phyloP scores from a whole-genome alignment of 2,113 vertebrate genomes.

The Oryzias celebensis region DNA sequence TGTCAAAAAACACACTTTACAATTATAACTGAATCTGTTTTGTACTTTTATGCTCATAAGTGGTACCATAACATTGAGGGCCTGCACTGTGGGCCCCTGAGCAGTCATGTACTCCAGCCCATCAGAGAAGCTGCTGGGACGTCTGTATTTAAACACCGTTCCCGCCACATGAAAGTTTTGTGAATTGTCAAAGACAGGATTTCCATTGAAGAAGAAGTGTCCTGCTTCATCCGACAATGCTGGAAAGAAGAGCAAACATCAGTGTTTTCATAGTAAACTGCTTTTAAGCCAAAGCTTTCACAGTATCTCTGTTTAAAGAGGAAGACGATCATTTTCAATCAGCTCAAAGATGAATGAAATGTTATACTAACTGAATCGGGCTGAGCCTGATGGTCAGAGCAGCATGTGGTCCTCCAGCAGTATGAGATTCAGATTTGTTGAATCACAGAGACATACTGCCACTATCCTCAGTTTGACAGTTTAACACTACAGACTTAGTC shows the following conservation, averaged over 20 bases:
- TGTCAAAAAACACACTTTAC: background rate
- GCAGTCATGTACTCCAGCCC: conserved; percentile 90
- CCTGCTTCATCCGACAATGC: conserved; percentile 86
- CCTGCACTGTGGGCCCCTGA: conserved; percentile 86
- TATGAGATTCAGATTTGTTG: too few relatives aligned
- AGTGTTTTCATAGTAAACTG: background rate
- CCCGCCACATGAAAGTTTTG: conserved; percentile 88
- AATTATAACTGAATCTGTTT: background rate
- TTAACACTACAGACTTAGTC: too few relatives aligned
- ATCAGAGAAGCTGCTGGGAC: conserved; percentile 80
- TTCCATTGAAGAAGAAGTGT: conserved; percentile 88
- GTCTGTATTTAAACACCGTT: conserved; percentile 87
- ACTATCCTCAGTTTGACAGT: too few relatives aligned
- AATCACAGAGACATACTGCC: too few relatives aligned
- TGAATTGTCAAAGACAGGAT: conserved; percentile 85
- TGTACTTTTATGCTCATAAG: background rate
- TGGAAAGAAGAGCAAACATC: conserved; percentile 40
- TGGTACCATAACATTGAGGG: conserved; percentile 77
- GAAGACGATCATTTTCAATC: too few relatives aligned
- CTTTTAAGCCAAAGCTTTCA: too few relatives aligned
- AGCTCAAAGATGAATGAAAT: too few relatives aligned
- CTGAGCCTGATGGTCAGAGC: too few relatives aligned
- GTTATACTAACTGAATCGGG: too few relatives aligned
- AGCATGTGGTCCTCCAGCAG: too few relatives aligned
- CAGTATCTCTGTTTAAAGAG: too few relatives aligned